These are phyloP conservation scores for Xenus cinereus DNA, from an alignment of 2,113 vertebrate genomes.

Conservation along the genomic window DNA sequence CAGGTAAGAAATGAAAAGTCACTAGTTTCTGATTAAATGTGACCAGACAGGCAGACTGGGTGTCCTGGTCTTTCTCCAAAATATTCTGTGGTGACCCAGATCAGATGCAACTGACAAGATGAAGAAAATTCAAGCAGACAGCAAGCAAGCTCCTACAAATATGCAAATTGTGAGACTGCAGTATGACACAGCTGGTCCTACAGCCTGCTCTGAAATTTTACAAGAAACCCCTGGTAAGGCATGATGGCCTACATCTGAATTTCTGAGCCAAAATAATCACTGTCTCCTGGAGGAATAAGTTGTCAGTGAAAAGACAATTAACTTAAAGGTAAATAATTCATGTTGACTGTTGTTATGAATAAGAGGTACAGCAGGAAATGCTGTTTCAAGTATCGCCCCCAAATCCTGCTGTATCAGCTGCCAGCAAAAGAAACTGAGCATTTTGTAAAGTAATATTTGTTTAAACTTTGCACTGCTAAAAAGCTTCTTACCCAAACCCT, in stretches of 20 bases:
- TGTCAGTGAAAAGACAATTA: background rate
- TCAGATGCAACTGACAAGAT: slow-evolving; percentile 22
- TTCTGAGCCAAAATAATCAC: background rate
- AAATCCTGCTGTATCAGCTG: background rate
- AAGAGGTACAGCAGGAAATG: background rate
- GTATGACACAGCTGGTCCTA: background rate
- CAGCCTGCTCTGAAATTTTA: background rate
- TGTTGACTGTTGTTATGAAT: background rate
- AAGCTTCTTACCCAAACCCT: background rate
- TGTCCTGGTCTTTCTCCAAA: background rate
- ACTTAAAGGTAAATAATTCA: background rate
- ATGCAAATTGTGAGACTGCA: background rate
- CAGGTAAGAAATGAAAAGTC: slow-evolving; percentile 11
- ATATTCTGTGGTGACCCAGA: background rate
- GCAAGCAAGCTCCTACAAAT: background rate
- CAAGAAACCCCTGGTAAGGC: background rate
- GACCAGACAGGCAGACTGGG: background rate
- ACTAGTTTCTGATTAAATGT: slow-evolving; percentile 20
- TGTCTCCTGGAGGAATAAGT: background rate
- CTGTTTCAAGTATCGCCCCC: background rate
- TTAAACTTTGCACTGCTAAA: background rate
- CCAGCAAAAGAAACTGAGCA: background rate
- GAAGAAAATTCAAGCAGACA: slow-evolving; percentile 39
- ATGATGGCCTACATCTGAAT: background rate
- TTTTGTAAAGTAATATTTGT: background rate